A percentile compares a stretch with the other conserved stretches of the same genome.
Evolutionary conservation across 2,888 invertebrate species (phyloP).

Genomic region (Coelinius sp.): DNA sequence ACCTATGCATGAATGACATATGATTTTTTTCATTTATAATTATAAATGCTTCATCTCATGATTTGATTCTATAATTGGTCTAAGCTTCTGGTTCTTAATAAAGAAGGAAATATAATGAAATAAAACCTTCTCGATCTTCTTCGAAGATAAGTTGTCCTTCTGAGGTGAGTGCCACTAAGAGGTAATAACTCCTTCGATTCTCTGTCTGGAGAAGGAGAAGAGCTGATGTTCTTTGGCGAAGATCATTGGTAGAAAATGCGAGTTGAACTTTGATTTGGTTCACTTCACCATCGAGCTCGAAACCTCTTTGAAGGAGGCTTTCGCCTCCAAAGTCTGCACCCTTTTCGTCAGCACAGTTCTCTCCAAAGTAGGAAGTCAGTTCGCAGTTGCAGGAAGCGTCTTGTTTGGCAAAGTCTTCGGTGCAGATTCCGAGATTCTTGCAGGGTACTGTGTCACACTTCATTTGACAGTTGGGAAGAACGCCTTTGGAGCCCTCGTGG

Average conservation of each 20-base stretch:
- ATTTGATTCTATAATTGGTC: no score
- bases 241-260: conserved; percentile 88
- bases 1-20: no score
- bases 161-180: conserved; percentile 85
- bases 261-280: conserved; percentile 85
- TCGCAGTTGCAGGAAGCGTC: conserved; percentile 91
- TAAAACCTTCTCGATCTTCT: conserved; percentile 89
- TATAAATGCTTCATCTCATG: no score
- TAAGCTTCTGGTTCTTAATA: no score
- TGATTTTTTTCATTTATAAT: no score
- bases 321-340: conserved; percentile 92
- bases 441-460: conserved; percentile 91
- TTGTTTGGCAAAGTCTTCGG: conserved; percentile 89
- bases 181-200: conserved; percentile 87
- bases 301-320: conserved; percentile 85
- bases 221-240: conserved; percentile 84
- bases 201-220: conserved; percentile 86
- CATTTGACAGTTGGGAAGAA: conserved; percentile 88
- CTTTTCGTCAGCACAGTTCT: conserved; percentile 88
- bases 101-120: no score
- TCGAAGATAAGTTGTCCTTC: conserved; percentile 89
- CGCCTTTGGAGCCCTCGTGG: conserved; percentile 81
- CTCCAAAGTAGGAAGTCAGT: conserved; percentile 90
- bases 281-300: conserved; percentile 80
- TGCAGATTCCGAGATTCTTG: conserved; percentile 88